Evolutionary conservation across 2,113 vertebrate species (phyloP).

Genomic region (Lagopus muta): DNA sequence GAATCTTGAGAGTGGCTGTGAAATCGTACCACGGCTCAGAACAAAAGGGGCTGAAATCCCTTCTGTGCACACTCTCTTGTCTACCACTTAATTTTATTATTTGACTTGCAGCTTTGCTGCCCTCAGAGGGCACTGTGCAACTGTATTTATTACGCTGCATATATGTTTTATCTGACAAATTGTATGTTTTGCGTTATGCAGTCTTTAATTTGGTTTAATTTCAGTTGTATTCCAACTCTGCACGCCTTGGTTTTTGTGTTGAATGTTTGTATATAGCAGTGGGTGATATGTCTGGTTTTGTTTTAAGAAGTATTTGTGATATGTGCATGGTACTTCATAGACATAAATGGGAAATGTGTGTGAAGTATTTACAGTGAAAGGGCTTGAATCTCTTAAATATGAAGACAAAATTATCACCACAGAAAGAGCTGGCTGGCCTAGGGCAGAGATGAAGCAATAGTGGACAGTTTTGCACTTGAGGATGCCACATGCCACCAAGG

Average conservation of each 20-base stretch:
- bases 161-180: constrained; percentile 11
- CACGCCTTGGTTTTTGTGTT: neutral
- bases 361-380: neutral
- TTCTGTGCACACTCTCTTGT: constrained; percentile 15
- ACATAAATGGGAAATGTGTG: neutral
- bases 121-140: constrained; percentile 48
- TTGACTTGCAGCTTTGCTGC: constrained; percentile 42
- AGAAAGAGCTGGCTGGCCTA: neutral
- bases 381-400: neutral
- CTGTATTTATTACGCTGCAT: neutral
- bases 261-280: neutral
- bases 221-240: neutral
- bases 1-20: constrained; percentile 43
- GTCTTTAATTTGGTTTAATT: neutral
- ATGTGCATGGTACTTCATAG: neutral
- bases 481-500: neutral
- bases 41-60: constrained; percentile 51
- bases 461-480: neutral
- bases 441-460: neutral
- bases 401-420: neutral
- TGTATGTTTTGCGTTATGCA: neutral
- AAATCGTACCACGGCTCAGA: constrained; percentile 46
- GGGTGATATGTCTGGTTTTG: neutral
- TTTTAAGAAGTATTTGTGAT: neutral
- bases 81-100: constrained; percentile 58